Percentiles rank a stretch among this genome's conserved stretches.
These are phyloP conservation scores for Lacerta agilis DNA, from an alignment of 2,797 vertebrate genomes.

Conservation along the genomic window DNA sequence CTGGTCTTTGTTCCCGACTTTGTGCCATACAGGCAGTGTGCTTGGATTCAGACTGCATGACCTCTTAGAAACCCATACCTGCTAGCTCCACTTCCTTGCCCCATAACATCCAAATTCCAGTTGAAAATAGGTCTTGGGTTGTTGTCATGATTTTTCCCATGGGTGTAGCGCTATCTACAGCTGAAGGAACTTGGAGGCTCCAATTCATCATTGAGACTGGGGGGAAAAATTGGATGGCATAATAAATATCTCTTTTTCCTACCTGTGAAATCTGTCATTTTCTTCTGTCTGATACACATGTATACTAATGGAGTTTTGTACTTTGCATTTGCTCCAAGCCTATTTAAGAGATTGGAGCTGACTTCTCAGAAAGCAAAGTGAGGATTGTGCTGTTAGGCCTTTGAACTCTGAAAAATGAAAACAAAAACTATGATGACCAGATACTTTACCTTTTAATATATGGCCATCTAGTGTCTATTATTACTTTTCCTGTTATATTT, in stretches of 20 bases:
- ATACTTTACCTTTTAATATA: slow-evolving; percentile 16
- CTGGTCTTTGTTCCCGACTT: not conserved
- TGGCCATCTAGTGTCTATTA: slow-evolving; percentile 20
- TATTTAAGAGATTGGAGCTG: not conserved
- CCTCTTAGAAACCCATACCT: not conserved
- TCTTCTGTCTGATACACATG: too few species aligned
- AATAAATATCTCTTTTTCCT: not conserved
- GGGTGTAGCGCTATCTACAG: not conserved
- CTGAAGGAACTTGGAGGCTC: too few species aligned
- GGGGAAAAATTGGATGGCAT: not conserved
- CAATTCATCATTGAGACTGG: not conserved
- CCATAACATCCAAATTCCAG: not conserved
- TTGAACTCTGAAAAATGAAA: slow-evolving; percentile 6
- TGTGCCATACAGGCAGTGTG: not conserved
- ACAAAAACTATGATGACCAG: not conserved
- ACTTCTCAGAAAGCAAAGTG: not conserved
- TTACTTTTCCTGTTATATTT: slow-evolving; percentile 50
- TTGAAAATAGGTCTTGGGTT: not conserved
- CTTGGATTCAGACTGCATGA: not conserved
- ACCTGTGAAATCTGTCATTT: not conserved
- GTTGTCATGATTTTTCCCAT: not conserved
- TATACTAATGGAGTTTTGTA: not conserved
- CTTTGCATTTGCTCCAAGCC: not conserved
- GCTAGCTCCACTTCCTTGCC: not conserved
- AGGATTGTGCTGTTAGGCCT: not conserved